phyloP scores from a whole-genome alignment of 2,888 invertebrate species.

The Noctuana brunneofusca region DNA sequence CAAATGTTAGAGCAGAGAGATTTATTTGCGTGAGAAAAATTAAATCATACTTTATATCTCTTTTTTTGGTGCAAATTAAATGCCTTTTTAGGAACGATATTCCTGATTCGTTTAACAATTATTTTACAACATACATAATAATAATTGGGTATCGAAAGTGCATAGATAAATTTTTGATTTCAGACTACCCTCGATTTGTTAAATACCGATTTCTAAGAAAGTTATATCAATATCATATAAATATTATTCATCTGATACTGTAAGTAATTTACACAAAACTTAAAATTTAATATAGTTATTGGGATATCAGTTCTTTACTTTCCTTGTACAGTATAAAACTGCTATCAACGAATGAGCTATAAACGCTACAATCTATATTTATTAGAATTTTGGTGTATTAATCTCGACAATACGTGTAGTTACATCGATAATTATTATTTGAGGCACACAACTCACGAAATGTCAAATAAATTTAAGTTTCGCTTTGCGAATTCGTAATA shows the following conservation, averaged over 20 bases:
- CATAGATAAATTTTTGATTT: background rate
- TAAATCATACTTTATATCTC: background rate
- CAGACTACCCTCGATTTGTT: background rate
- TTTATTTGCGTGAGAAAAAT: slow-evolving; percentile 42
- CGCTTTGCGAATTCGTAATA: slow-evolving; percentile 39
- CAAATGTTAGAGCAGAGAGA: slow-evolving; percentile 66
- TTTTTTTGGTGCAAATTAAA: slow-evolving; percentile 47
- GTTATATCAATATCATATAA: background rate
- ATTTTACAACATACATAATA: background rate
- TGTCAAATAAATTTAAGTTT: slow-evolving; percentile 36
- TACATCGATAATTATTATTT: slow-evolving; percentile 41
- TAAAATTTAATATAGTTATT: slow-evolving; percentile 23
- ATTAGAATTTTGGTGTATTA: slow-evolving; percentile 74
- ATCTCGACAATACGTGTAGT: slow-evolving; percentile 58
- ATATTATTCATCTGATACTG: slow-evolving; percentile 18
- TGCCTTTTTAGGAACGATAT: slow-evolving; percentile 55
- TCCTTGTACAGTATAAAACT: slow-evolving; percentile 17
- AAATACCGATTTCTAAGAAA: background rate
- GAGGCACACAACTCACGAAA: slow-evolving; percentile 50
- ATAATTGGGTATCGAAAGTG: background rate
- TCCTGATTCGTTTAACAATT: slow-evolving; percentile 17
- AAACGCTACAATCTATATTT: too few relatives aligned
- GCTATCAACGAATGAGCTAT: slow-evolving; percentile 18
- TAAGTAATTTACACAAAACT: slow-evolving; percentile 19
- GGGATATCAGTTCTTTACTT: slow-evolving; percentile 20